phyloP scores from a whole-genome alignment of 2,113 vertebrate genomes.

The Meriones unguiculatus region DNA sequence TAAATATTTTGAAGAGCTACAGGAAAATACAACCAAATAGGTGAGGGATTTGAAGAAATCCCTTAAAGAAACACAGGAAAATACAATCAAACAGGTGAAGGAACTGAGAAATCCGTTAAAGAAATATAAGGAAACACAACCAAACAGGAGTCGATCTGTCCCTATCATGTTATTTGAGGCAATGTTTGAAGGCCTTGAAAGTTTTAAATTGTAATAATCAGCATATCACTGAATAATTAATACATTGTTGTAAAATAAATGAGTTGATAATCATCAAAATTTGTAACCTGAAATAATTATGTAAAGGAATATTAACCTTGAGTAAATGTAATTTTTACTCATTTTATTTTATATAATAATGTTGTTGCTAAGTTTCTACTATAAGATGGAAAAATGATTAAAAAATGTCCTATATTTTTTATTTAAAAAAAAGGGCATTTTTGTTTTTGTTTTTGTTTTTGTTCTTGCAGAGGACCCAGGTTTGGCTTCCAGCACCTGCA shows the following conservation, averaged over 20 bases:
- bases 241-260: neutral
- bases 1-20: too few species aligned
- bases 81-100: too few species aligned
- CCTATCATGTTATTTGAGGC: neutral
- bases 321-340: neutral
- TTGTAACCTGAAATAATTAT: neutral
- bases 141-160: neutral
- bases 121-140: too few species aligned
- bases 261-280: neutral
- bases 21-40: too few species aligned
- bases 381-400: neutral
- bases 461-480: too few species aligned
- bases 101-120: too few species aligned
- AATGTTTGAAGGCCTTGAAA: neutral
- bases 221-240: neutral
- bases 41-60: too few species aligned
- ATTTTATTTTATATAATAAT: neutral
- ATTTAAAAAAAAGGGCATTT: neutral
- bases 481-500: too few species aligned
- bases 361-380: neutral
- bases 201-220: conserved; percentile 30
- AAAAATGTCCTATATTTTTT: neutral
- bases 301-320: neutral
- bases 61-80: too few species aligned
- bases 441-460: too few species aligned